These are phyloP conservation scores for Lasioglossum morio DNA, from an alignment of 2,888 invertebrate genomes.

Conservation along the genomic window DNA sequence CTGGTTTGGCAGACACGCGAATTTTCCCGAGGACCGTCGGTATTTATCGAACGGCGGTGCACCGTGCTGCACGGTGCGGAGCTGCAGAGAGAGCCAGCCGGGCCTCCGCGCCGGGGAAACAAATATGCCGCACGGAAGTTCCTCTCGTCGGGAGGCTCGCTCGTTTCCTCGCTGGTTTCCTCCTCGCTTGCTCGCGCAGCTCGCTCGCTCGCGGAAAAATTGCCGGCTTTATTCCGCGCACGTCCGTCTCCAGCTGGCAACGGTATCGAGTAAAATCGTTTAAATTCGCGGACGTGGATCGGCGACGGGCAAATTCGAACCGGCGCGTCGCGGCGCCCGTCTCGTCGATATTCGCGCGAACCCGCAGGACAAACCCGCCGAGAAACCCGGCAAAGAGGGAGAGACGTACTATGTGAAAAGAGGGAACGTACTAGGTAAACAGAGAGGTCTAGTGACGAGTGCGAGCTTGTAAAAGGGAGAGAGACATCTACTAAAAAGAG, in stretches of 20 bases:
- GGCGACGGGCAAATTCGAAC: constrained; percentile 53
- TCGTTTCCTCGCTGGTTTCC: background rate
- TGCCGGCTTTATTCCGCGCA: constrained; percentile 45
- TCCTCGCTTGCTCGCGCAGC: background rate
- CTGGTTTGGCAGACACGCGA: constrained; percentile 22
- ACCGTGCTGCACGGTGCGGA: background rate
- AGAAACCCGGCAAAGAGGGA: background rate
- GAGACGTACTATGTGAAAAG: background rate
- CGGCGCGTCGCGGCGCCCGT: background rate
- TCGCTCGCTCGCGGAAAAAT: constrained; percentile 26
- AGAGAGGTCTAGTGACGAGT: too few relatives aligned
- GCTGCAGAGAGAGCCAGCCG: background rate
- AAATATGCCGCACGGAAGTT: constrained; percentile 37
- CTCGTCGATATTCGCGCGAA: constrained; percentile 59
- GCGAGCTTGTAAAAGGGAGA: too few relatives aligned
- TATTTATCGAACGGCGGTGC: constrained; percentile 31
- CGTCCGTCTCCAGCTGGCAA: constrained; percentile 43
- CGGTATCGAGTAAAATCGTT: constrained; percentile 61
- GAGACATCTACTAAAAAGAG: too few relatives aligned
- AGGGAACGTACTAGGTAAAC: background rate
- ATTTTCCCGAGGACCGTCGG: constrained; percentile 30
- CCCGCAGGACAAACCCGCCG: constrained; percentile 43
- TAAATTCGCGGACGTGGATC: constrained; percentile 63
- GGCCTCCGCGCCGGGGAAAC: background rate
- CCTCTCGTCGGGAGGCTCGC: constrained; percentile 15